Base-by-base conservation (phyloP, 2,888 invertebrate species). In the Hirudinaria manillensis region DNA sequence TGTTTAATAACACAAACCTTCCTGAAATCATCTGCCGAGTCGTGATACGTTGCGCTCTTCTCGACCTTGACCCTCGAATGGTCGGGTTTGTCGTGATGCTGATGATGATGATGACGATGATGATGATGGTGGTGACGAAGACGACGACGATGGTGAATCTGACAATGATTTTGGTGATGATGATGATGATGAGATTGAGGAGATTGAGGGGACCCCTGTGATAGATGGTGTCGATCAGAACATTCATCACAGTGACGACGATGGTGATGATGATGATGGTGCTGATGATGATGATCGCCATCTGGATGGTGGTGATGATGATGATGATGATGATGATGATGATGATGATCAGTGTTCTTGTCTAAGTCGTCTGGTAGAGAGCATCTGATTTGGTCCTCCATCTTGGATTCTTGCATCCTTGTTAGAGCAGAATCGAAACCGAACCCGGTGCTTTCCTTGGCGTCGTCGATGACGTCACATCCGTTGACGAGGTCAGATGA, bases 371-470 rank as follows among this genome's bases (percentile, higher is more conserved):
- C 79, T 80, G 96, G 95, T 84, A 97, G 89, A 82, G 93, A 93
- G 86, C 96, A 97, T 87, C 97, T 90, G n/a, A n/a, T n/a, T 88
- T 98, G 97, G 88, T 97, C 97, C 86, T 98, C 95, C 84, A 97
- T 88, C 78, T 97, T 90, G 81, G 93, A 93, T 88, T 93, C 92
- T 87, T 97, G 96, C 81, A 94, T 92, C 84, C 93, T 90, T 87
- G 96, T 95, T 84, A 98, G 89, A 82, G 97, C 88, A 86, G 95
- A 94, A 86, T 97, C 94, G 81, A 97, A 89, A 19, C 29, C n/a
- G 61, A 10, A 16, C 45, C 16, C 45, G 16, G 45, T 16, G 45
- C 45, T 45, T 45, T 45, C 45, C 45, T 45, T 45, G 13, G 45
- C 1, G 45, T 45, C 45, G 45, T 45, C 10, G 38, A 38, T 38